Base-by-base conservation (phyloP, 2,888 invertebrate species). In the Tetramorium bicarinatum region DNA sequence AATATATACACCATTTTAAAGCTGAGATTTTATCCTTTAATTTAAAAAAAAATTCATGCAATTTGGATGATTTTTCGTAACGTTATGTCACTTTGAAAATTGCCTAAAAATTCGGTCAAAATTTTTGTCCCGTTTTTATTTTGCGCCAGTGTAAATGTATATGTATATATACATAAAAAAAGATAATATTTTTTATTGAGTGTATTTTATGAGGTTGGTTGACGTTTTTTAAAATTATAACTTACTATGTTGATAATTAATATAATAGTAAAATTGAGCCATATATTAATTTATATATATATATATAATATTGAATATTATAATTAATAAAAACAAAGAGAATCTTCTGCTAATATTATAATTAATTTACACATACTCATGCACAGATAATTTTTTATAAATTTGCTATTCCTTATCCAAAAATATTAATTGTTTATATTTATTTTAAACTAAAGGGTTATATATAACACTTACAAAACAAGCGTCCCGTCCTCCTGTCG, bases 401-500 rank as follows among this genome's bases (percentile, higher is more conserved):
- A 9, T 76, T 11, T 25, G 9, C 0, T 34, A 38, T 41, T 38
- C 8, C n/a, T 67, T 15, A 29, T 76, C 34, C 0, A 69, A 13
- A 49, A 41, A 18, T 47, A 59, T 21, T 9, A 52, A 34, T 44
- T 71, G n/a, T 62, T 62, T n/a, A 41, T 13, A 52, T 47, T 64
- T 44, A 71, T 74, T 75, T 61, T 2, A 2, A 34, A 62, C 4
- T 76, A n/a, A n/a, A n/a, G n/a, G 3, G 6, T n/a, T 72, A 34
- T 34, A 34, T 34, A 34, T 34, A 3, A 41, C 85, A 92, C 93
- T 94, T 93, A 96, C 96, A 92, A 96, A 96, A 92, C 98, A 97
- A 6, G 97, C 97, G 92, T 98, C 79, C 15, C 96, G 95, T 90
- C 95, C 94, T 41, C 97, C 97, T 66, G 49, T 96, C 96, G 0